Conservation (phyloP, 2,797 vertebrate genomes). For the Hydrocynus forskahlii region DNA sequence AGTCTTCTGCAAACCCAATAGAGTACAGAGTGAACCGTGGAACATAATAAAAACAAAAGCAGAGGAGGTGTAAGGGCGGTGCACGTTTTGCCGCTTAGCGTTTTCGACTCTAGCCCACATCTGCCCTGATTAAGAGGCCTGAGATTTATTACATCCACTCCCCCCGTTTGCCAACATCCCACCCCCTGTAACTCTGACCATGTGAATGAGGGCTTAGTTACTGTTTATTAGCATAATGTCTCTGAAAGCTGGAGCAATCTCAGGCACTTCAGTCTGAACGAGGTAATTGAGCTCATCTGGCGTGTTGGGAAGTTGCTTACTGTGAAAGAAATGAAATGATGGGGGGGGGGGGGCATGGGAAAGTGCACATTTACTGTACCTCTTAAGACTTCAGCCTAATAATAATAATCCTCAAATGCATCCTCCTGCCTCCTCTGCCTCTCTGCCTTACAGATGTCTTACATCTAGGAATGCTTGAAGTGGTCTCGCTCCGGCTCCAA, state of each 20-base stretch:
- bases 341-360: background rate
- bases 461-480: slow-evolving; percentile 10
- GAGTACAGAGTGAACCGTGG: too few relatives aligned
- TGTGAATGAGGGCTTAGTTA: slow-evolving; percentile 58
- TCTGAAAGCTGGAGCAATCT: slow-evolving; percentile 41
- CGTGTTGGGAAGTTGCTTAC: slow-evolving; percentile 38
- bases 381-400: slow-evolving; percentile 17
- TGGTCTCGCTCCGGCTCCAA: background rate
- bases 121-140: slow-evolving; percentile 45
- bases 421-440: background rate
- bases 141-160: slow-evolving; percentile 47
- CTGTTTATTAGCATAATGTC: slow-evolving; percentile 56
- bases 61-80: background rate
- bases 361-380: slow-evolving; percentile 28
- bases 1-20: too few relatives aligned
- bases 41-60: background rate
- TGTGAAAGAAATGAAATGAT: slow-evolving; percentile 28
- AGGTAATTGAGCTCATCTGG: slow-evolving; percentile 35
- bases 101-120: slow-evolving; percentile 40
- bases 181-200: slow-evolving; percentile 27
- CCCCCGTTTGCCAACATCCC: background rate
- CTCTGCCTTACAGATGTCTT: background rate
- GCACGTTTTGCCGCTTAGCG: slow-evolving; percentile 33
- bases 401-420: slow-evolving; percentile 22
- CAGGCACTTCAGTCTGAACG: slow-evolving; percentile 29